Evolutionary conservation across 2,113 vertebrate species (phyloP), one percentile per base, ranked within the genome.

Genomic region (Protobothrops flavoviridis): DNA sequence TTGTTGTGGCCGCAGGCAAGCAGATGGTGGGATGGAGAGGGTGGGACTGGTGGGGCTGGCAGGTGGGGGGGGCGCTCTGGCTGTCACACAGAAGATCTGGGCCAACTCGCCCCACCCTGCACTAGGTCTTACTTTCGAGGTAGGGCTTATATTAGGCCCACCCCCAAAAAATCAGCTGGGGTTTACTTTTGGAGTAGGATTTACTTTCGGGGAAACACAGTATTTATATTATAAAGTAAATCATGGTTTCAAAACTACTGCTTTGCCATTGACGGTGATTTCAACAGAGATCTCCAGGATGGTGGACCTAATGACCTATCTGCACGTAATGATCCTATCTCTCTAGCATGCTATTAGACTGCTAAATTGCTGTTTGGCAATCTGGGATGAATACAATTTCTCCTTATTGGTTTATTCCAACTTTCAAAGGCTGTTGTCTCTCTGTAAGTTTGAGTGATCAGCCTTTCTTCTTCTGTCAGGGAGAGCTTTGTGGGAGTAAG

Each of bases 61-160:
- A 1, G 45, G 45, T 0, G 0, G 45, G 4, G 45, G 3, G 5
- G 45, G 45, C 0, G 5, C 45, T 48, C 45, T 5, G 1, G 45
- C 45, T 6, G 5, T 48, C 45, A 48, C 45, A 48, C 45, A 48
- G 45, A 48, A 48, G 45, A 48, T 6, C 45, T 48, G 45, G 45
- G 45, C 45, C 45, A 4, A 6, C 45, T 48, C 45, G 5, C 5
- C 45, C 45, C 45, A 48, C 45, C 45, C 6, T 0, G 5, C 45
- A 48, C 45, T 48, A 48, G 5, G 45, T 5, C 45, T 48, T 48
- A 48, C 6, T 48, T 48, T 48, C 45, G 0, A 5, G 45, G 45
- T 48, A 48, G 45, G 5, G 5, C 45, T 48, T 48, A 48, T 48
- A 48, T 48, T 48, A 48, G 45, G 6, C 45, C 45, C 45, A 48